Base-by-base conservation (phyloP, 2,113 vertebrate species). In the Mus pahari region DNA sequence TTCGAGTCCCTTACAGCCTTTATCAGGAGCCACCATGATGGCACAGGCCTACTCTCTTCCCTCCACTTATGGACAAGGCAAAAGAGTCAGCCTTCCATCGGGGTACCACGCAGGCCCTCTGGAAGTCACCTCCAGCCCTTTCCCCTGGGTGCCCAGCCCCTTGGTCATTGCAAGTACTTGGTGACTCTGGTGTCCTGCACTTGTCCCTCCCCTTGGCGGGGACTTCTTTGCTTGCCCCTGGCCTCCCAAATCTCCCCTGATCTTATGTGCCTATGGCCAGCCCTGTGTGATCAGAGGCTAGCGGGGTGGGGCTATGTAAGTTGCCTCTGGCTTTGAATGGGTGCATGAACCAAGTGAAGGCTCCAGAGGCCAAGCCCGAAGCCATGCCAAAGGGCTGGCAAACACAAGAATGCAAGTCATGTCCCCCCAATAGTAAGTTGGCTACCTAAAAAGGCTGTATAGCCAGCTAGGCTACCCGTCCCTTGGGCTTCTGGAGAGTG, bases 1-100 rank as follows among this genome's bases (percentile, higher is more conserved):
- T 14, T 2, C 31, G 10, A 75, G 58, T 64, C 26, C 55, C 36
- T 42, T 20, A 0, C 1, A 1, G 13, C 8, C 39, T 55, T 36
- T 5, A 36, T 55, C n/a, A 31, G 17, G 0, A 33, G 9, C 14
- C 31, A 1, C 26, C 7, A 3, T 0, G 4, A 14, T 1, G 4
- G 36, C 3, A 89, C 2, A 58, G 77, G 19, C 68, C 48, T 58
- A 33, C 33, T 19, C n/a, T n/a, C 58, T 26, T 39, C 50, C 73
- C 42, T 42, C 13, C 20, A 26, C 62, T 53, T 50, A 2, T 9
- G 45, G 71, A 53, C 45, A 36, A 36, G 28, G 82, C 19, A 7
- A 0, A n/a, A 3, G 26, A 55, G 36, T 28, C 66, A 13, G 14
- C 31, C 22, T 31, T 68, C 36, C 36, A n/a, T 58, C 5, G 9